Percentiles rank a stretch among this genome's conserved stretches.
These are phyloP conservation scores for Tetrapedia diversipes DNA, from an alignment of 2,888 invertebrate genomes.

Conservation along the genomic window DNA sequence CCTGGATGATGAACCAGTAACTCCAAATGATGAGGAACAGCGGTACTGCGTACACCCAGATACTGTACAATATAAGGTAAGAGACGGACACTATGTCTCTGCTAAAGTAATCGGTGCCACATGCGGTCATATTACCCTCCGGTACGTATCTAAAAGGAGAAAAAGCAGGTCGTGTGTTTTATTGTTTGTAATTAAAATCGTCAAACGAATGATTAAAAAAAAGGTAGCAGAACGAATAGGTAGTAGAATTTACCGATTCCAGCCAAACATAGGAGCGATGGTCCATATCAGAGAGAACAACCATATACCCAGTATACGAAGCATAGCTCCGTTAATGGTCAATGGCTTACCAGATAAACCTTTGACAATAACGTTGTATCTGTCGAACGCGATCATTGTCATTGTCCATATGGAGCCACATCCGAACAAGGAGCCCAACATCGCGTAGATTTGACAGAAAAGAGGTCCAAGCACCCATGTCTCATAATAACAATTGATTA, in stretches of 20 bases:
- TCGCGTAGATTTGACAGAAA: conserved; percentile 94
- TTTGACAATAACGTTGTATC: conserved; percentile 97
- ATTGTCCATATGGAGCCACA: conserved; percentile 96
- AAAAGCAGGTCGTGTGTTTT: background rate
- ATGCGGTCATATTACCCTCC: conserved; percentile 96
- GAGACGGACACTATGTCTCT: conserved; percentile 90
- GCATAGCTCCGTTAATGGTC: conserved; percentile 90
- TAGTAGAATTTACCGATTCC: conserved; percentile 86
- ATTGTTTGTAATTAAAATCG: background rate
- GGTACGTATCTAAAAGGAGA: conserved; percentile 90
- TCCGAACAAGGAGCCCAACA: conserved; percentile 94
- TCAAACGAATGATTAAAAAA: too few relatives aligned
- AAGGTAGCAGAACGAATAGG: too few relatives aligned
- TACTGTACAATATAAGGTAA: conserved; percentile 91
- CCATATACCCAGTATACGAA: conserved; percentile 92
- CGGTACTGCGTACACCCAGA: conserved; percentile 91
- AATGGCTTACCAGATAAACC: conserved; percentile 93
- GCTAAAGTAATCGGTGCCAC: conserved; percentile 93
- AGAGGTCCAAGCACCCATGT: conserved; percentile 87
- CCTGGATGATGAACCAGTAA: conserved; percentile 92
- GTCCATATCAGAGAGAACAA: conserved; percentile 91
- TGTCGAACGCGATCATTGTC: conserved; percentile 95
- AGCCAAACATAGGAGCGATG: conserved; percentile 92
- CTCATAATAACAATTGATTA: conserved; percentile 92
- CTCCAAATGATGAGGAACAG: conserved; percentile 92